These are phyloP conservation scores for Cepaea hortensis DNA, from an alignment of 2,888 invertebrate species.

Conservation along the genomic window DNA sequence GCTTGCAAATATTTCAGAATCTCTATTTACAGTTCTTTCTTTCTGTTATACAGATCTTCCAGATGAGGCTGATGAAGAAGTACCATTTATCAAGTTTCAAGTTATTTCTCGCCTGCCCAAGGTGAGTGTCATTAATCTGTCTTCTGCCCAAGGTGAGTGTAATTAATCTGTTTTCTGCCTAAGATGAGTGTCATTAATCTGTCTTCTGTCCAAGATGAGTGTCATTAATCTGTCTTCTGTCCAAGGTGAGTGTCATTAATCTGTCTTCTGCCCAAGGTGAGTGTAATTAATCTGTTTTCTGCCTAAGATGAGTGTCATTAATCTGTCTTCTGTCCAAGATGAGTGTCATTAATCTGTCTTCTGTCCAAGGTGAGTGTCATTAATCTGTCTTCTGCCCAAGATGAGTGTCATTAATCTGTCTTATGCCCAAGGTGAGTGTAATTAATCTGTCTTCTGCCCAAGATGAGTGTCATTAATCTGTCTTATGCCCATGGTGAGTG, in stretches of 20 bases:
- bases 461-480: too few relatives aligned
- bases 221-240: background rate
- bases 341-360: too few relatives aligned
- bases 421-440: too few relatives aligned
- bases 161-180: slow-evolving; percentile 51
- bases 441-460: too few relatives aligned
- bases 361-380: too few relatives aligned
- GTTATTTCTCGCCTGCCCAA: slow-evolving; percentile 66
- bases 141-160: slow-evolving; percentile 60
- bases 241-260: too few relatives aligned
- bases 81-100: slow-evolving; percentile 60
- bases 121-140: slow-evolving; percentile 51
- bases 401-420: too few relatives aligned
- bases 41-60: slow-evolving; percentile 59
- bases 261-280: too few relatives aligned
- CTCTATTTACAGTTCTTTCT: background rate
- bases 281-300: too few relatives aligned
- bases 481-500: background rate
- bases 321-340: too few relatives aligned
- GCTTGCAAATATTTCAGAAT: background rate
- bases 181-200: slow-evolving; percentile 54
- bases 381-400: too few relatives aligned
- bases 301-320: too few relatives aligned
- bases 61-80: slow-evolving; percentile 59
- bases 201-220: slow-evolving; percentile 60